Percentiles rank a stretch among this genome's conserved stretches.
Conservation (phyloP, 2,888 invertebrate species). For the Dasysyrphus albostriatus region DNA sequence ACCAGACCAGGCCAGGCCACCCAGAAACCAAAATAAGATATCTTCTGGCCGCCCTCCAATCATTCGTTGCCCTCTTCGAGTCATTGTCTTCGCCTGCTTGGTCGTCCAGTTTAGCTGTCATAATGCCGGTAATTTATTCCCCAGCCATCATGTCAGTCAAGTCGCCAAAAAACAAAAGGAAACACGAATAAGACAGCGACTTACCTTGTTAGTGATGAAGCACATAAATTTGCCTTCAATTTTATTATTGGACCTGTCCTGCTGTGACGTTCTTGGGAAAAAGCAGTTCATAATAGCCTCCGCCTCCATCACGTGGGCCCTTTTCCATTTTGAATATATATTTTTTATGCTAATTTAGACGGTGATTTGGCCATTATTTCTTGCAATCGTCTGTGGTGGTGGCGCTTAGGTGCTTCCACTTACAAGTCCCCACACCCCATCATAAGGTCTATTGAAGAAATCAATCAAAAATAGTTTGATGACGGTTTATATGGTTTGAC, state of each 20-base stretch:
- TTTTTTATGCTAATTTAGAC: constrained; percentile 58
- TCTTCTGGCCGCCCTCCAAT: constrained; percentile 17
- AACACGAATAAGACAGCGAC: constrained; percentile 45
- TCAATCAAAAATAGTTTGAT: constrained; percentile 54
- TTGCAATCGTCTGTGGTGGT: constrained; percentile 37
- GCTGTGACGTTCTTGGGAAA: constrained; percentile 19
- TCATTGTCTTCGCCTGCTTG: not conserved
- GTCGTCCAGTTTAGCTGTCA: constrained; percentile 54
- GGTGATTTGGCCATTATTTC: constrained; percentile 42
- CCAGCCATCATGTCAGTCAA: constrained; percentile 31
- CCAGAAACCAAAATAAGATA: constrained; percentile 66
- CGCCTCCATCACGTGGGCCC: constrained; percentile 18
- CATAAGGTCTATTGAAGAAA: constrained; percentile 24
- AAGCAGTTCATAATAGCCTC: not conserved
- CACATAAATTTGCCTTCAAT: constrained; percentile 69
- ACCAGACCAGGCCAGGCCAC: constrained; percentile 51
- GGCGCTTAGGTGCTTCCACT: constrained; percentile 30
- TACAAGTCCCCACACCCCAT: constrained; percentile 10
- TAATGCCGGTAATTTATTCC: constrained; percentile 68
- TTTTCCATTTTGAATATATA: constrained; percentile 36
- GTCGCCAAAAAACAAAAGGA: constrained; percentile 47
- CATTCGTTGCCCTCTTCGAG: not conserved
- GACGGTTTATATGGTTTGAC: constrained; percentile 29
- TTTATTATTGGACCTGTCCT: constrained; percentile 36
- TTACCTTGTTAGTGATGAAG: constrained; percentile 52